These are phyloP conservation scores for Entelurus aequoreus DNA, from an alignment of 2,113 vertebrate genomes.

Conservation along the genomic window DNA sequence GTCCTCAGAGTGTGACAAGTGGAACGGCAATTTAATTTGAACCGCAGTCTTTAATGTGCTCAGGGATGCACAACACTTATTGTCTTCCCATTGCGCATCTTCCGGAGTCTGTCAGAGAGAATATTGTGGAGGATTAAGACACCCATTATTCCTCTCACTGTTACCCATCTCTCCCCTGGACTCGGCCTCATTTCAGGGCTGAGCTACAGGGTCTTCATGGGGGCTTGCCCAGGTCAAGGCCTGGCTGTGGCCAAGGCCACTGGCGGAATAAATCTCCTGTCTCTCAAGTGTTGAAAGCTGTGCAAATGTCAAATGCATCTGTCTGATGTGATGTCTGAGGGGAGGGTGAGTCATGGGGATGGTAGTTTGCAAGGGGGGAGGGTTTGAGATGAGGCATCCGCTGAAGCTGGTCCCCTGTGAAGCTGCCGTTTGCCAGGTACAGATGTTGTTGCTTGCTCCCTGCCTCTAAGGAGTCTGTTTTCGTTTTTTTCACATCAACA, in stretches of 20 bases:
- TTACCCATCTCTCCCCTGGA: conserved; percentile 7
- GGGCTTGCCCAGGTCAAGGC: conserved; percentile 50
- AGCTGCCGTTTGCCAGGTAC: conserved; percentile 58
- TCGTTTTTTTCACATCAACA: conserved; percentile 21
- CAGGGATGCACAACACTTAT: conserved; percentile 58
- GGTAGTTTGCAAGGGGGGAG: conserved; percentile 12
- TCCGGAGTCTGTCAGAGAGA: conserved; percentile 57
- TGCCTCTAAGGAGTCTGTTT: conserved; percentile 46
- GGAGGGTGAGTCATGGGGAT: conserved; percentile 28
- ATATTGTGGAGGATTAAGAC: conserved; percentile 41
- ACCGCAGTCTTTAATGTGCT: conserved; percentile 68
- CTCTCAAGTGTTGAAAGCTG: conserved; percentile 68
- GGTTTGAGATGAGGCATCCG: conserved; percentile 40
- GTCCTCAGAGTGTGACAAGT: conserved; percentile 66
- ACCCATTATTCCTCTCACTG: conserved; percentile 20
- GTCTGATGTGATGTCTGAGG: conserved; percentile 50
- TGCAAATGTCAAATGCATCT: conserved; percentile 69
- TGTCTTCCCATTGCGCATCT: conserved; percentile 60
- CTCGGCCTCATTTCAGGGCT: conserved; percentile 45
- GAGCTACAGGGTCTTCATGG: conserved; percentile 50
- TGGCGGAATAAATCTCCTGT: conserved; percentile 57
- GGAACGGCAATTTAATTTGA: conserved; percentile 71
- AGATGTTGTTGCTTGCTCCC: conserved; percentile 55
- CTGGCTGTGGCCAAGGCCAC: conserved; percentile 41
- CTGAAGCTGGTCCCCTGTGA: conserved; percentile 43